These are phyloP conservation scores for Micromys minutus DNA, from an alignment of 2,113 vertebrate species.

Conservation along the genomic window DNA sequence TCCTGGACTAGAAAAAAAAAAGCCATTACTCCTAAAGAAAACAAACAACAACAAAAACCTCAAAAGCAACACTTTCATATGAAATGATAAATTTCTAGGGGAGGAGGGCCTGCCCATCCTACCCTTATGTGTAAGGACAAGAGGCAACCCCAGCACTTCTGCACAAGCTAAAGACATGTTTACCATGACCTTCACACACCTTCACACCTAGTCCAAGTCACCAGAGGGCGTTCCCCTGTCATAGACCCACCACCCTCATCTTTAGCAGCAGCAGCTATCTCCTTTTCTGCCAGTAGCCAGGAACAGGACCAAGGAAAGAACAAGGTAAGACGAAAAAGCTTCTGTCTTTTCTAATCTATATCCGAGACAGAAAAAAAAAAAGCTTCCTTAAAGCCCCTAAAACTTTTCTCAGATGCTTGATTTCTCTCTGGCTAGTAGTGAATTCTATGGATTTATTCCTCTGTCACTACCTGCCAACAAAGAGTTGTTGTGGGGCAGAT, in stretches of 20 bases:
- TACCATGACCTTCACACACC: background rate
- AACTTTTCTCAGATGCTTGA: slow-evolving; percentile 52
- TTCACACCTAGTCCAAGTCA: background rate
- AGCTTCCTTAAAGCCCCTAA: slow-evolving; percentile 30
- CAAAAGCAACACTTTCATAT: slow-evolving; percentile 1
- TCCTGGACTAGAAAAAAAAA: background rate
- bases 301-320: slow-evolving; percentile 47
- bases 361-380: slow-evolving; percentile 46
- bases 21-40: background rate
- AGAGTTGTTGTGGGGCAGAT: background rate
- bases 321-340: slow-evolving; percentile 43
- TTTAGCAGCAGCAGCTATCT: slow-evolving; percentile 4
- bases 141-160: background rate
- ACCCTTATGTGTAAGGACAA: slow-evolving; percentile 32
- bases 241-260: slow-evolving; percentile 15
- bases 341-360: slow-evolving; percentile 46
- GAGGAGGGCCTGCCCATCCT: background rate
- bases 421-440: slow-evolving; percentile 40
- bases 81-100: slow-evolving; percentile 41
- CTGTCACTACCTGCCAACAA: background rate
- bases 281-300: slow-evolving; percentile 52
- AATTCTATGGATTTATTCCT: slow-evolving; percentile 27
- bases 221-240: background rate
- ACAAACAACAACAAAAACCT: background rate
- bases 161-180: slow-evolving; percentile 21